Evolutionary conservation across 2,888 invertebrate genomes (phyloP).

Genomic region (Diaprepes abbreviatus): DNA sequence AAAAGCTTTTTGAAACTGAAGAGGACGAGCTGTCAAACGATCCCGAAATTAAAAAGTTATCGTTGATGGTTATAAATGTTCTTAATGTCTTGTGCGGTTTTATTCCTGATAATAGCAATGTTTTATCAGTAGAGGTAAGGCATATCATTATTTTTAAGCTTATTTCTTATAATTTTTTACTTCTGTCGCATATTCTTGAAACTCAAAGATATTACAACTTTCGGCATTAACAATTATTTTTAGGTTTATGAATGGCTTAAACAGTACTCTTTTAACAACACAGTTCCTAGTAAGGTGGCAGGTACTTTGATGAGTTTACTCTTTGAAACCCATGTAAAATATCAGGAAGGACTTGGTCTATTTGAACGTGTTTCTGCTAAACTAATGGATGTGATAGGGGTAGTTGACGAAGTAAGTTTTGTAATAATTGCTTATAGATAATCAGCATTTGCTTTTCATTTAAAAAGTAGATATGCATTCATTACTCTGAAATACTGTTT

Average conservation of each 20-base stretch:
- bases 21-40: conserved; percentile 62
- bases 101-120: conserved; percentile 56
- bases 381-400: conserved; percentile 61
- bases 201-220: no score
- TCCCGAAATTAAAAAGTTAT: conserved; percentile 62
- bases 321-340: conserved; percentile 62
- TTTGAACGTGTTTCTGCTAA: conserved; percentile 67
- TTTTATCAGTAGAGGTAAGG: conserved; percentile 59
- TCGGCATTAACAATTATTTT: conserved; percentile 49
- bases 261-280: conserved; percentile 61
- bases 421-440: no score
- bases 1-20: conserved; percentile 62
- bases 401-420: conserved; percentile 61
- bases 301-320: conserved; percentile 63
- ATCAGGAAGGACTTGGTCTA: conserved; percentile 63
- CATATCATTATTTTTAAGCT: no score
- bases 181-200: no score
- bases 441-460: no score
- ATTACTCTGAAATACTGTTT: no score
- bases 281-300: conserved; percentile 58
- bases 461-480: no score
- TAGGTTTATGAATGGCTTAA: conserved; percentile 67
- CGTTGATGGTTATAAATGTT: conserved; percentile 58
- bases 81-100: conserved; percentile 57
- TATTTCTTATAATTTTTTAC: no score